Percentiles rank a stretch among this genome's conserved stretches.
These are phyloP conservation scores for Zaprionus africanus DNA, from an alignment of 1,140 invertebrate species.

Conservation along the genomic window DNA sequence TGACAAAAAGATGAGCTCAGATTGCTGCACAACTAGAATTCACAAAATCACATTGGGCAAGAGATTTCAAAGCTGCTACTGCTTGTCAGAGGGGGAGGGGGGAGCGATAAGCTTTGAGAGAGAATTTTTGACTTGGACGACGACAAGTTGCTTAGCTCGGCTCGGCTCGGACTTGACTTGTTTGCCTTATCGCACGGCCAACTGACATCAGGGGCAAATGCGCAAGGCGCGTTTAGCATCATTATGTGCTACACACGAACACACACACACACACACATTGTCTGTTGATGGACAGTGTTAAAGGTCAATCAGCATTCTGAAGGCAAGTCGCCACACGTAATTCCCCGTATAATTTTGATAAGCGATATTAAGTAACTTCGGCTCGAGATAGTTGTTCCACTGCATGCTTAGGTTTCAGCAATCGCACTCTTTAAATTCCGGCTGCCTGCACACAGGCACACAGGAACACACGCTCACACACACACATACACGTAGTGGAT, in stretches of 20 bases:
- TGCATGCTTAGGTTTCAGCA: slow-evolving; percentile 53
- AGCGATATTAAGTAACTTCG: slow-evolving; percentile 31
- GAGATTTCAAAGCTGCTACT: not conserved
- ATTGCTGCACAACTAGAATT: slow-evolving; percentile 23
- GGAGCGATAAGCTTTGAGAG: slow-evolving; percentile 28
- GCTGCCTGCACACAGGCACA: slow-evolving; percentile 20
- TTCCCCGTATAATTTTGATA: slow-evolving; percentile 44
- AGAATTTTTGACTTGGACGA: slow-evolving; percentile 16
- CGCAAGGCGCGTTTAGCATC: slow-evolving; percentile 59
- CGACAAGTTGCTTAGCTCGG: slow-evolving; percentile 20
- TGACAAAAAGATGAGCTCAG: slow-evolving; percentile 60
- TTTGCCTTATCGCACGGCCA: slow-evolving; percentile 67
- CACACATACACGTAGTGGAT: slow-evolving; percentile 19
- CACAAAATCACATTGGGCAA: slow-evolving; percentile 1
- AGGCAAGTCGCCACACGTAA: slow-evolving; percentile 1
- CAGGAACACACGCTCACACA: slow-evolving; percentile 8
- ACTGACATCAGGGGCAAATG: slow-evolving; percentile 59
- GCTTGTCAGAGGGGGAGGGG: not conserved
- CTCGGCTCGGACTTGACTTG: slow-evolving; percentile 37
- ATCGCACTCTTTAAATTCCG: slow-evolving; percentile 47
- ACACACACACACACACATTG: slow-evolving; percentile 2
- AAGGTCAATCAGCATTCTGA: slow-evolving; percentile 55
- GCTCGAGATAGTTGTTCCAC: slow-evolving; percentile 26
- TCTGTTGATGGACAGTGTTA: slow-evolving; percentile 35
- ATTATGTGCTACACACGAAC: slow-evolving; percentile 26